phyloP scores from a whole-genome alignment of 2,888 invertebrate species.

The Hetaerina titia region DNA sequence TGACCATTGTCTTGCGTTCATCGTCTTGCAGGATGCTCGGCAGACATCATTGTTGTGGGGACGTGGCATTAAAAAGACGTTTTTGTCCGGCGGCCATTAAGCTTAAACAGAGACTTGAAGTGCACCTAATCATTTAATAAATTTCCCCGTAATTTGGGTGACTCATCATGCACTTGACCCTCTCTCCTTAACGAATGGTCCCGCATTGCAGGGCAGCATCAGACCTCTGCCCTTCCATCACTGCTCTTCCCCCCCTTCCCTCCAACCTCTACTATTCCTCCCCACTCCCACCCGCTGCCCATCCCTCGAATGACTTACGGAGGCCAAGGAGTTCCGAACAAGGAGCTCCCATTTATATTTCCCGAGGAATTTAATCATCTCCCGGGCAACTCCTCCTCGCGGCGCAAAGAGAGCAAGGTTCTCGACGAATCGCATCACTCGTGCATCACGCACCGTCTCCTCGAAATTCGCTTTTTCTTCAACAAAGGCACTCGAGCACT shows the following conservation, averaged over 20 bases:
- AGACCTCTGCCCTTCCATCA: not conserved
- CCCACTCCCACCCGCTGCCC: not conserved
- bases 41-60: slow-evolving; percentile 23
- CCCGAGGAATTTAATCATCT: slow-evolving; percentile 19
- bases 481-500: not conserved
- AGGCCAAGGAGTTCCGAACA: not conserved
- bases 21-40: not conserved
- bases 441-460: not conserved
- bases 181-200: not conserved
- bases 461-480: not conserved
- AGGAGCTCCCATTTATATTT: slow-evolving; percentile 21
- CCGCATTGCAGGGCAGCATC: slow-evolving; percentile 1
- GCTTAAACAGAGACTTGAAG: not conserved
- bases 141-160: not conserved
- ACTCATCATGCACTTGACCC: slow-evolving; percentile 35
- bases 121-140: slow-evolving; percentile 21
- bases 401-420: not conserved
- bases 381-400: not conserved
- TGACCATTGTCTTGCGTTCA: not conserved
- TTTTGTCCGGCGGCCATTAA: slow-evolving; percentile 9
- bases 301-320: not conserved
- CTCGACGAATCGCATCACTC: slow-evolving; percentile 18
- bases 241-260: not conserved
- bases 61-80: not conserved
- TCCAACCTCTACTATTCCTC: not conserved